Percentiles rank a stretch among this genome's conserved stretches.
Conservation (phyloP, 2,888 invertebrate species). For the Diplolepis rosae region DNA sequence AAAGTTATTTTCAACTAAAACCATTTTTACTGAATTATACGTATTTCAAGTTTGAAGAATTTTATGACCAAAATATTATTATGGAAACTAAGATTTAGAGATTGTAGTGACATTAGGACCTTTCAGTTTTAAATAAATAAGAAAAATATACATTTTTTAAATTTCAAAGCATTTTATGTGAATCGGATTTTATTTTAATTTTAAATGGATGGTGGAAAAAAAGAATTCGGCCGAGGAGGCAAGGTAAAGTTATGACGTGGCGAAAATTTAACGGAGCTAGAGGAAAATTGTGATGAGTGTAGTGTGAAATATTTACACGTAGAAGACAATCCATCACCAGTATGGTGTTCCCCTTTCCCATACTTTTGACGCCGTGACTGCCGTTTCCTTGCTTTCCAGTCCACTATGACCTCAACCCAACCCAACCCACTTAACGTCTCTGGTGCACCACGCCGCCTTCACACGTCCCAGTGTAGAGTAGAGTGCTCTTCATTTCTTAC, state of each 20-base stretch:
- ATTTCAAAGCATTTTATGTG: no score
- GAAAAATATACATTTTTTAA: no score
- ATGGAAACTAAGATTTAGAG: no score
- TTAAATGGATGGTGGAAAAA: slow-evolving; percentile 4
- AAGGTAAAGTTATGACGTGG: slow-evolving; percentile 55
- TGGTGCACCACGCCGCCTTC: slow-evolving; percentile 62
- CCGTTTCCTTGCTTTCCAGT: slow-evolving; percentile 48
- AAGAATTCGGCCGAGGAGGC: slow-evolving; percentile 3
- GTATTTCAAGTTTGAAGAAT: no score
- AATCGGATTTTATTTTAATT: slow-evolving; percentile 12
- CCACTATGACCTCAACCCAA: slow-evolving; percentile 40
- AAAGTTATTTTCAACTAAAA: no score
- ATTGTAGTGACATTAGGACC: no score
- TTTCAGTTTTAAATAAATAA: no score
- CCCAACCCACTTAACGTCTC: slow-evolving; percentile 60
- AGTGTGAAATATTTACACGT: slow-evolving; percentile 68
- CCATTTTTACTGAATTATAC: no score
- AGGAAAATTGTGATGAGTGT: slow-evolving; percentile 68
- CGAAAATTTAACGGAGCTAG: slow-evolving; percentile 48
- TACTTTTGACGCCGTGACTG: slow-evolving; percentile 39
- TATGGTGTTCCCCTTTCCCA: slow-evolving; percentile 48
- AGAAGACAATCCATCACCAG: slow-evolving; percentile 65
- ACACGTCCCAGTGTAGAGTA: slow-evolving; percentile 61
- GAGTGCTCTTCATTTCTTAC: slow-evolving; percentile 65
- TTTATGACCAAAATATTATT: no score